A percentile compares a stretch with the other conserved stretches of the same genome.
phyloP scores from a whole-genome alignment of 2,888 invertebrate genomes.

The Dolichomitus sp. region DNA sequence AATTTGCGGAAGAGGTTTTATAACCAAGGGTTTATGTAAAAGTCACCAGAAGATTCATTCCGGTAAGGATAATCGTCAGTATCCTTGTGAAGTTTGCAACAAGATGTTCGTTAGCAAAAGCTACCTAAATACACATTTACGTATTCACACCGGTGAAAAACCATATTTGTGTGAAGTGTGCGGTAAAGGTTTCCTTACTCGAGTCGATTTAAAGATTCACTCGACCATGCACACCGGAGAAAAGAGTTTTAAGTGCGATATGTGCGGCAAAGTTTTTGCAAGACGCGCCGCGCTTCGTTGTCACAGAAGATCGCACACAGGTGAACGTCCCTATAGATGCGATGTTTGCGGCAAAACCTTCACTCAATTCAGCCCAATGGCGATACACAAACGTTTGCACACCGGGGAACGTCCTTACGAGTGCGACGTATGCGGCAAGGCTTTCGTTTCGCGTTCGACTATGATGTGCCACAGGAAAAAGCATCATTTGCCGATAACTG shows the following conservation, averaged over 20 bases:
- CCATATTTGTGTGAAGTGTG: slow-evolving; percentile 89
- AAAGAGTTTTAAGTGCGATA: slow-evolving; percentile 89
- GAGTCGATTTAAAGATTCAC: slow-evolving; percentile 88
- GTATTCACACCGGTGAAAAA: slow-evolving; percentile 89
- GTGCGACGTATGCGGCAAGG: slow-evolving; percentile 88
- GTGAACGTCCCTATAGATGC: slow-evolving; percentile 88
- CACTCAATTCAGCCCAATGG: slow-evolving; percentile 90
- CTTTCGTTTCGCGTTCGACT: slow-evolving; percentile 88
- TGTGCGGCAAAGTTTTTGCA: slow-evolving; percentile 89
- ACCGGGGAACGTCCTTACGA: slow-evolving; percentile 89
- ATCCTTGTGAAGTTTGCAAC: slow-evolving; percentile 88
- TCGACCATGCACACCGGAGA: slow-evolving; percentile 89
- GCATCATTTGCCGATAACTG: slow-evolving; percentile 80
- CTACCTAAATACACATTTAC: slow-evolving; percentile 88
- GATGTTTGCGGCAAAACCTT: slow-evolving; percentile 89
- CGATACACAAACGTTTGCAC: slow-evolving; percentile 89
- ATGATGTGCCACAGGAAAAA: slow-evolving; percentile 89
- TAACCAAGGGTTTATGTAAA: slow-evolving; percentile 89
- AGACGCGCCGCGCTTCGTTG: slow-evolving; percentile 88
- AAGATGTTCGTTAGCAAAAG: slow-evolving; percentile 89
- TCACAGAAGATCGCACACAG: slow-evolving; percentile 88
- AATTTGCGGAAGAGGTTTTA: slow-evolving; percentile 88
- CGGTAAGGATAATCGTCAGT: slow-evolving; percentile 88
- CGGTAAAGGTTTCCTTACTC: slow-evolving; percentile 88
- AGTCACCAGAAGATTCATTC: slow-evolving; percentile 89